These are phyloP conservation scores for Blennius ocellaris DNA, from an alignment of 2,113 vertebrate genomes.

Conservation along the genomic window DNA sequence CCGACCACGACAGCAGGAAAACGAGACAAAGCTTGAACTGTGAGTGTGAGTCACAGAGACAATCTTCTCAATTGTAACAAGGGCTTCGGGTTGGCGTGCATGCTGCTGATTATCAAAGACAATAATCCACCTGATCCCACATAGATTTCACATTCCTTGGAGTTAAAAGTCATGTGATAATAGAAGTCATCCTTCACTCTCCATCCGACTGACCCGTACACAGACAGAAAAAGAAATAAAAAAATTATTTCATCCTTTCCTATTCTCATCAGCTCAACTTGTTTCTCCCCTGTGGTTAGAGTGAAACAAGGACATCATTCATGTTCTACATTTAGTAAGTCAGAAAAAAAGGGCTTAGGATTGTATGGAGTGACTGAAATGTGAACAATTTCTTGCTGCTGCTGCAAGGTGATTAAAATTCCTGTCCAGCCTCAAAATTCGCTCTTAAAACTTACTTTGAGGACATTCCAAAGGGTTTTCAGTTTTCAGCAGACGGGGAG, in stretches of 20 bases:
- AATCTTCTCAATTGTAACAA: slow-evolving; percentile 50
- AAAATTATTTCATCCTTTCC: slow-evolving; percentile 1
- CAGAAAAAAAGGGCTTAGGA: slow-evolving; percentile 28
- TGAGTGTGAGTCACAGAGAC: slow-evolving; percentile 50
- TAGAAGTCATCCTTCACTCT: slow-evolving; percentile 42
- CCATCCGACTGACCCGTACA: slow-evolving; percentile 12
- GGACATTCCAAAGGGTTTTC: slow-evolving; percentile 35
- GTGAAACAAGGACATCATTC: no score
- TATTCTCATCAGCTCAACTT: background rate
- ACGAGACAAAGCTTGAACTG: background rate
- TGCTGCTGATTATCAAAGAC: slow-evolving; percentile 70
- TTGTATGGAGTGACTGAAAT: slow-evolving; percentile 30
- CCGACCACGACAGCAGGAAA: slow-evolving; percentile 19
- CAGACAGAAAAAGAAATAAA: background rate
- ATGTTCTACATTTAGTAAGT: background rate
- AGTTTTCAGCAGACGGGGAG: background rate
- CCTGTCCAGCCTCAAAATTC: slow-evolving; percentile 43
- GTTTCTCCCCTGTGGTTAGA: background rate
- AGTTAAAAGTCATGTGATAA: slow-evolving; percentile 67
- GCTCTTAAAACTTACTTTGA: slow-evolving; percentile 40
- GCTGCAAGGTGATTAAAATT: slow-evolving; percentile 60
- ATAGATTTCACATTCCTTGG: slow-evolving; percentile 72
- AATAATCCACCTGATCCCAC: slow-evolving; percentile 74
- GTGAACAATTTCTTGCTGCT: slow-evolving; percentile 33
- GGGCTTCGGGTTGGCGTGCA: slow-evolving; percentile 54